Percentiles rank a stretch among this genome's conserved stretches.
phyloP scores from a whole-genome alignment of 2,113 vertebrate genomes.

The Cryptotis parvus region DNA sequence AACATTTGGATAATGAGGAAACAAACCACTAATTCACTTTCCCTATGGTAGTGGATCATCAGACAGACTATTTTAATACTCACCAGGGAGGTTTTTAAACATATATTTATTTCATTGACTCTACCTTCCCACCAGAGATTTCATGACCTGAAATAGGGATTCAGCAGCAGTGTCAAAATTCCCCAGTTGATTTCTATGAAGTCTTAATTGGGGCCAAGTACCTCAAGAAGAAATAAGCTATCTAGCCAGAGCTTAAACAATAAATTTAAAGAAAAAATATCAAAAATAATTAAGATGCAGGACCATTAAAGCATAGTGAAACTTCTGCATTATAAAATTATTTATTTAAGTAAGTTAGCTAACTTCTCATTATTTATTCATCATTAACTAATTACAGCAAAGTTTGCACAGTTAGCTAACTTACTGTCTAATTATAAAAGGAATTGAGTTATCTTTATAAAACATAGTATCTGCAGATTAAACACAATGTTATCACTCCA shows the following conservation, averaged over 20 bases:
- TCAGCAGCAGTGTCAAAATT: not conserved
- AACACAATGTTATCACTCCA: not conserved
- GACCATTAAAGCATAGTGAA: not conserved
- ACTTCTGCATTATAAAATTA: not conserved
- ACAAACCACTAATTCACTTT: not conserved
- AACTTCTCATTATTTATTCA: not conserved
- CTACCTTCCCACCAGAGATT: not conserved
- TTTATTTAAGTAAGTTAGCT: conserved; percentile 52
- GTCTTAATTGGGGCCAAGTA: not conserved
- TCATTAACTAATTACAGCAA: not conserved
- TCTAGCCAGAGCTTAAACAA: not conserved
- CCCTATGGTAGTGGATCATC: not conserved
- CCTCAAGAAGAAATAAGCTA: conserved; percentile 17
- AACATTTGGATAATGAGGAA: not conserved
- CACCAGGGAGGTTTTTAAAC: not conserved
- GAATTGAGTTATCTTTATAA: not conserved
- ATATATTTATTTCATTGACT: not conserved
- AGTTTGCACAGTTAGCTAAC: not conserved
- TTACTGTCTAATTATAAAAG: not conserved
- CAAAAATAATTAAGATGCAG: not conserved
- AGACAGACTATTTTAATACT: not conserved
- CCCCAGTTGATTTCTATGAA: not conserved
- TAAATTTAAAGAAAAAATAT: conserved; percentile 17
- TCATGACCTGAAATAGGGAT: not conserved
- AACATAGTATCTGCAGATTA: conserved; percentile 18